Percentiles rank a stretch among this genome's conserved stretches.
Evolutionary conservation across 2,888 invertebrate species (phyloP).

Genomic region (Coremacera marginata): DNA sequence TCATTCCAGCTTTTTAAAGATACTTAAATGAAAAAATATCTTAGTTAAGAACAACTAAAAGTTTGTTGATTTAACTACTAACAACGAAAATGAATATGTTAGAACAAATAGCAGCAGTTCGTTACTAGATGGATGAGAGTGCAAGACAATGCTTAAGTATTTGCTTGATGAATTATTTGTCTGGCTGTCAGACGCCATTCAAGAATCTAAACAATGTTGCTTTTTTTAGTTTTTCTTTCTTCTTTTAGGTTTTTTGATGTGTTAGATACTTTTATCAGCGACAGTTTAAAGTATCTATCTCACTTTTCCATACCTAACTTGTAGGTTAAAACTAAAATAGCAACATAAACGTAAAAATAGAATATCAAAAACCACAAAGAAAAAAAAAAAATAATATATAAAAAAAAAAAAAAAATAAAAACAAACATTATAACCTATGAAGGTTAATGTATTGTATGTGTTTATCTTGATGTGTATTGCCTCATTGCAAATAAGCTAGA

Average conservation of each 20-base stretch:
- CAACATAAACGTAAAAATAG: neutral
- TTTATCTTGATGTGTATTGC: conserved; percentile 4
- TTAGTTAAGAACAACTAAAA: too few species aligned
- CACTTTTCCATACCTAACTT: neutral
- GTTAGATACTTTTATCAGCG: neutral
- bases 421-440: neutral
- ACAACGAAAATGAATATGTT: neutral
- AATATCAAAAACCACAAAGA: too few species aligned
- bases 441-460: conserved; percentile 21
- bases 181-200: neutral
- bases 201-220: neutral
- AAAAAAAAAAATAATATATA: neutral
- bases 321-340: neutral
- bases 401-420: neutral
- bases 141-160: neutral
- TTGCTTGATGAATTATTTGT: neutral
- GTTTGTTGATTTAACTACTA: too few species aligned
- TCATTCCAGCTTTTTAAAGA: neutral
- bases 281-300: conserved; percentile 8
- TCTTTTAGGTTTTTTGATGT: neutral
- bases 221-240: neutral
- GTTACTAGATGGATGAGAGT: neutral
- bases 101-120: neutral
- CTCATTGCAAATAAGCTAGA: conserved; percentile 8
- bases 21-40: neutral